Percentiles rank a stretch among this genome's conserved stretches.
Conservation (phyloP, 2,113 vertebrate species). For the Scomber japonicus region DNA sequence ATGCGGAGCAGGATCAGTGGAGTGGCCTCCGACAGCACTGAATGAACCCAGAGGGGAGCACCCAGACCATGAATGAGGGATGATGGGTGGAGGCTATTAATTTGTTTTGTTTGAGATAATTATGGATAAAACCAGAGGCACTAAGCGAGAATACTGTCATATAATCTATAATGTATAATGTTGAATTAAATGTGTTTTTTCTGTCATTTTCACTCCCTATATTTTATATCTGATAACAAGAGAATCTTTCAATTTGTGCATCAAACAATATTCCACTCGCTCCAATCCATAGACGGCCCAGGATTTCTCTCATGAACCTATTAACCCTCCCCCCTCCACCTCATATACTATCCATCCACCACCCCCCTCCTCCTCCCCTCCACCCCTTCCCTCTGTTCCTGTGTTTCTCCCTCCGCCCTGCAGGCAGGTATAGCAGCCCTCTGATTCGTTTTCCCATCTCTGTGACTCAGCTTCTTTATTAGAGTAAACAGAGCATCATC, state of each 20-base stretch:
- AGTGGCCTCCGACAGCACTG: background rate
- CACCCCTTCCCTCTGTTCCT: constrained; percentile 24
- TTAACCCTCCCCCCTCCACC: constrained; percentile 9
- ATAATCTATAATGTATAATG: background rate
- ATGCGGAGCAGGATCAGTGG: constrained; percentile 52
- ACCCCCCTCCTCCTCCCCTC: background rate
- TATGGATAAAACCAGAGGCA: background rate
- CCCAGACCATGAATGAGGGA: background rate
- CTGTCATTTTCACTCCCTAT: background rate
- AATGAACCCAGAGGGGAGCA: constrained; percentile 2
- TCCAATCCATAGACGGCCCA: constrained; percentile 38
- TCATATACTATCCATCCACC: background rate
- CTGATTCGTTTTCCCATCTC: constrained; percentile 46
- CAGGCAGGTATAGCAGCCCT: constrained; percentile 65
- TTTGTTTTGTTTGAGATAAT: constrained; percentile 37
- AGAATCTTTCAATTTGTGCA: background rate
- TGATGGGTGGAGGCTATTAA: background rate
- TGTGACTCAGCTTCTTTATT: constrained; percentile 72
- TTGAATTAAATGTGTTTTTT: background rate
- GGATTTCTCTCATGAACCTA: constrained; percentile 47
- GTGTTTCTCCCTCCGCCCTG: constrained; percentile 44
- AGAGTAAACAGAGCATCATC: constrained; percentile 58
- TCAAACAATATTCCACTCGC: background rate
- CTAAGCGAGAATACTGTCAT: background rate
- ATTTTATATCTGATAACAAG: background rate